Percentiles rank a stretch among this genome's conserved stretches.
Conservation (phyloP, 2,888 invertebrate species). For the Ectobius pallidus region DNA sequence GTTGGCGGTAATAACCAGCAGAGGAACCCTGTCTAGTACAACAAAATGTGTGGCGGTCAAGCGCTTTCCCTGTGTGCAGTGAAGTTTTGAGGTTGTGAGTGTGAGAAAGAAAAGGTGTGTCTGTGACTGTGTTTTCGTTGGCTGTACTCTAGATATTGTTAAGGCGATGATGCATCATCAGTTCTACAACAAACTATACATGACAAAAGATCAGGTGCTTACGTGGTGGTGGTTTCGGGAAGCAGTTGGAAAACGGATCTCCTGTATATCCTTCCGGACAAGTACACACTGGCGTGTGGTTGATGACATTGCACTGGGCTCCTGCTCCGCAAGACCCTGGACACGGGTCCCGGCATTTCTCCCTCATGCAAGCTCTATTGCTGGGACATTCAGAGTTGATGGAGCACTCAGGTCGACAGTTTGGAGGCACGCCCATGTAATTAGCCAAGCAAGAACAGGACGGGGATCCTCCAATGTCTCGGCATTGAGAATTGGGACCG, state of each 20-base stretch:
- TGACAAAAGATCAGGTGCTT: conserved; percentile 6
- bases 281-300: conserved; percentile 62
- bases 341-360: conserved; percentile 78
- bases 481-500: conserved; percentile 66
- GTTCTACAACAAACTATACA: not conserved
- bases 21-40: not conserved
- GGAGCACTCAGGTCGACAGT: conserved; percentile 70
- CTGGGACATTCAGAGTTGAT: conserved; percentile 72
- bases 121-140: not conserved
- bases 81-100: not conserved
- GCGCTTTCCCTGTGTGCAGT: not conserved
- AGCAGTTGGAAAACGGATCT: conserved; percentile 50
- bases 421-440: conserved; percentile 69
- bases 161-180: conserved; percentile 25
- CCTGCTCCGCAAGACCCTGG: conserved; percentile 74
- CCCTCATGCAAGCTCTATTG: conserved; percentile 72
- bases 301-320: conserved; percentile 68
- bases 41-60: not conserved
- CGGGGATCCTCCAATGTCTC: conserved; percentile 59
- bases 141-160: too few species aligned
- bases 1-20: not conserved
- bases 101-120: not conserved
- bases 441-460: conserved; percentile 66
- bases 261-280: conserved; percentile 49
- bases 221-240: conserved; percentile 43